phyloP scores from a whole-genome alignment of 2,113 vertebrate genomes.

The Pimephales promelas region DNA sequence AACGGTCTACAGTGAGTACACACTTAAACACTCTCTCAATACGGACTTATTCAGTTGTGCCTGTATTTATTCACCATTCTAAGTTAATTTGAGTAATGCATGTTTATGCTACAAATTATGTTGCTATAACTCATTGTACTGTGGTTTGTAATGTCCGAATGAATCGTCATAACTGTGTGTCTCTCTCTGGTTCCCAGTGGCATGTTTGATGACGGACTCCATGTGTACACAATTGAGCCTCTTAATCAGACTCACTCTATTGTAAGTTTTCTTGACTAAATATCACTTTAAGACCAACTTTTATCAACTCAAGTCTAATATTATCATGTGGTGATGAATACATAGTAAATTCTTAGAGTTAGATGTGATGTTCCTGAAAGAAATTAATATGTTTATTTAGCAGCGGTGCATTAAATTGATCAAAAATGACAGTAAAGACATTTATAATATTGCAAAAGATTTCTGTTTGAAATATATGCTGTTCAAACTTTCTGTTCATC shows the following conservation, averaged over 20 bases:
- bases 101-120: too few relatives aligned
- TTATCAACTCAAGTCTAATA: background rate
- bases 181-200: slow-evolving; percentile 77
- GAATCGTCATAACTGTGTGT: background rate
- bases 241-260: slow-evolving; percentile 81
- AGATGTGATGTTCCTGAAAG: background rate
- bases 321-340: too few relatives aligned
- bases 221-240: slow-evolving; percentile 90
- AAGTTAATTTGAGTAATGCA: background rate
- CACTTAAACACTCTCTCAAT: background rate
- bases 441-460: background rate
- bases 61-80: background rate
- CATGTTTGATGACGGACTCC: slow-evolving; percentile 90
- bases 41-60: background rate
- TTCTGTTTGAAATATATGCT: background rate
- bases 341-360: too few relatives aligned
- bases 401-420: background rate
- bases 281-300: background rate
- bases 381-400: background rate
- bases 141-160: background rate
- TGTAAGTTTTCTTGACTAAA: slow-evolving; percentile 77
- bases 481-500: background rate
- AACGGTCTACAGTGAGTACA: slow-evolving; percentile 94
- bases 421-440: background rate
- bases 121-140: too few relatives aligned